Base-by-base conservation (phyloP, 2,888 invertebrate genomes). In the Epistrophe eligans region DNA sequence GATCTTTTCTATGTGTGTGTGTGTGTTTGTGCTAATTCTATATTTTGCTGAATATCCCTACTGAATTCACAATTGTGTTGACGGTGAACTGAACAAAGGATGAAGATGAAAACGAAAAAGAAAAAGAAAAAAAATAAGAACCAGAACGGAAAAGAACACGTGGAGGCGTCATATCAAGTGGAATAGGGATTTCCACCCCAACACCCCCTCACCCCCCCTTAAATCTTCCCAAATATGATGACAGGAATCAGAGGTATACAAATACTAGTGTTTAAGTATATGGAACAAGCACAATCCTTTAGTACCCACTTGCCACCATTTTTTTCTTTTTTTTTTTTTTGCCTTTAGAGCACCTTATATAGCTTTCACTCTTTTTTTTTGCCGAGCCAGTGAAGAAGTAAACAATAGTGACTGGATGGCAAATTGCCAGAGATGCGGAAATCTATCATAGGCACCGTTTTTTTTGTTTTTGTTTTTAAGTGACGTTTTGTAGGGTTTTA, bases 381-480 rank as follows among this genome's bases (percentile, higher is more conserved):
- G 28, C n/a, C 13, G 15, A 17, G 48, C 19, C 24, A 66, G 72
- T 77, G 50, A 48, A 72, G 60, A 74, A 73, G 77, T 77, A 73
- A 81, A 77, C 77, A 85, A 85, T 70, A 64, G 58, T n/a, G 15
- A 62, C 57, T 28, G 32, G 32, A 66, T 80, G 77, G 81, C 79
- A 66, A 57, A 76, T 66, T 84, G 84, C 84, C 84, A 84, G 71
- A 45, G 43, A 80, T 77, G 60, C 77, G 84, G 84, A 84, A 80
- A 84, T 81, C 77, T 60, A 77, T 81, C 84, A 85, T 72, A 64
- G 72, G 4, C 45, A 55, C 17, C 40, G 48, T 43, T 60, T 40
- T 38, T 38, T 15, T 43, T 60, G 40, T 38, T 38, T 15, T 60
- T 60, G 40, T 38, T 38, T 15, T 4, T 15, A 72, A 66, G 76